Base-by-base conservation (phyloP, 2,113 vertebrate genomes). In the Progne subis region DNA sequence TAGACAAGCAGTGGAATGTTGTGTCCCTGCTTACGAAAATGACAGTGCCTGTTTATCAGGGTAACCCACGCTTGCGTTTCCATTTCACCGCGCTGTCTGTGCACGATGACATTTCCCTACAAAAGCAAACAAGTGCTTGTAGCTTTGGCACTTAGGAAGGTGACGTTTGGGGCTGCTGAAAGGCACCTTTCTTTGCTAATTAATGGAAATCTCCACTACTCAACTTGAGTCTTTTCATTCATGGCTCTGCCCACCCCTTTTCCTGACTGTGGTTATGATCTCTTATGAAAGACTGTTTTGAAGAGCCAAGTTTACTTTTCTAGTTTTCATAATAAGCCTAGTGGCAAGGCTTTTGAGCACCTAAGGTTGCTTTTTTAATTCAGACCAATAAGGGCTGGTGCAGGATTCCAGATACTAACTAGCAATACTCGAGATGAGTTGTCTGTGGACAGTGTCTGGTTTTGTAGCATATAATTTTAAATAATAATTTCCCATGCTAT, bases 261-360 rank as follows among this genome's bases (percentile, higher is more conserved):
- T 37, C 2, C 0, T 78, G 68, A 44, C 79, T 78, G 34, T n/a
- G 60, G 68, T 77, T 76, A 60, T 0, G 2, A 41, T 79, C 63
- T 86, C 29, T 86, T 83, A 77, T 60, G 76, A 80, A 94, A 77
- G 82, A 64, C 41, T 81, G 88, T 78, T 95, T 92, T 93, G 85
- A 90, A 90, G 41, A 21, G 41, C 31, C 64, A 78, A 83, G 52
- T 93, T 95, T 93, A 56, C 52, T 88, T 94, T 83, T 53, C 72
- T 63, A 26, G 57, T 79, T 82, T 61, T 80, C 10, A 0, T 83
- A 86, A 69, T 31, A 83, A 83, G 76, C n/a, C 34, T 31, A 25
- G 34, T 65, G 52, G 26, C 47, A 74, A 74, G 32, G 47, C 65
- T 87, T 31, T 69, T 71, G 67, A 92, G 50, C 75, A 75, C 21